A percentile compares a stretch with the other conserved stretches of the same genome.
Conservation (phyloP, 1,140 invertebrate species). For the Drosophila fuyamai region DNA sequence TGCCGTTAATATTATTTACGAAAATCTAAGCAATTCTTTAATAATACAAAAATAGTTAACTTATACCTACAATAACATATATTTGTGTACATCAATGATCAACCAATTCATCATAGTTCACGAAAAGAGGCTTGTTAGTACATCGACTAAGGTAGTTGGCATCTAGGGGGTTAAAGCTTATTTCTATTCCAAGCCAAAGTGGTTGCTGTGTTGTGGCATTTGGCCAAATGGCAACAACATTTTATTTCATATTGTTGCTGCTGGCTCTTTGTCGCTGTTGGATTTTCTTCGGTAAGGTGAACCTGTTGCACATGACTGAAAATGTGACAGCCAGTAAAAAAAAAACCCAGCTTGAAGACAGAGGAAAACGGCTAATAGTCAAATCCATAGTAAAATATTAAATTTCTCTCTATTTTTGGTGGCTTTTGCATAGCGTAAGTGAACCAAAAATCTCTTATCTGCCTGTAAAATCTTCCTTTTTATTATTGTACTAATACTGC, state of each 20-base stretch:
- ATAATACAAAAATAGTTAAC: too few species aligned
- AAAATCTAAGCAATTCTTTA: too few species aligned
- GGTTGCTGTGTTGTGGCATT: constrained; percentile 62
- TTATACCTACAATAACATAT: too few species aligned
- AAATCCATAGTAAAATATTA: not conserved
- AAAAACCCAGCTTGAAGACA: not conserved
- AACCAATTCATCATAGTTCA: not conserved
- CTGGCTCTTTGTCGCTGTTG: constrained; percentile 35
- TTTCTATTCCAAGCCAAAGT: constrained; percentile 19
- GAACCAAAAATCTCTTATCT: too few species aligned
- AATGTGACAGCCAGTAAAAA: constrained; percentile 20
- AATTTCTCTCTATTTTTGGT: not conserved
- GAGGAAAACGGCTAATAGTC: not conserved
- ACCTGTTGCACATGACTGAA: constrained; percentile 65
- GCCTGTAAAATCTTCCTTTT: too few species aligned
- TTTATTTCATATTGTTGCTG: constrained; percentile 42
- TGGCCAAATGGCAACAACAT: constrained; percentile 73
- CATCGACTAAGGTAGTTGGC: not conserved
- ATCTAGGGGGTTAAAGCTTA: constrained; percentile 18
- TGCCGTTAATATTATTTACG: too few species aligned
- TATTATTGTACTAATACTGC: too few species aligned
- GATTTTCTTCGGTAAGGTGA: constrained; percentile 38
- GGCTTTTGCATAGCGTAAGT: too few species aligned
- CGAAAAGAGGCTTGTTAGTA: not conserved
- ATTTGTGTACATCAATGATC: not conserved